These are phyloP conservation scores for Sakesphorus luctuosus DNA, from an alignment of 2,113 vertebrate genomes.

Conservation along the genomic window DNA sequence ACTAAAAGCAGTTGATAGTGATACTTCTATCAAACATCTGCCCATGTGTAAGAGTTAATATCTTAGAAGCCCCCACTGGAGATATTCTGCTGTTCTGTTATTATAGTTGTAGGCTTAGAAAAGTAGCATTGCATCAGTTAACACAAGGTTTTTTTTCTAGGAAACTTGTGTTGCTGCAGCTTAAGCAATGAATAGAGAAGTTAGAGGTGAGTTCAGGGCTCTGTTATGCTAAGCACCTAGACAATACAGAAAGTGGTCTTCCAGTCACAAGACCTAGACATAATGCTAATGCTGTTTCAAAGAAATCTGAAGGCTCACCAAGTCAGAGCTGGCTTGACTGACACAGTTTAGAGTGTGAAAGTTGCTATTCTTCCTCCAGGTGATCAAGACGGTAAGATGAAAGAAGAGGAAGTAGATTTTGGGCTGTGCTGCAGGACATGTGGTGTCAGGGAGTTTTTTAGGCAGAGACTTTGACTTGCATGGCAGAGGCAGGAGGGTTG, in stretches of 20 bases:
- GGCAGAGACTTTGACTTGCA: fast-evolving
- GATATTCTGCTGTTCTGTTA: not conserved
- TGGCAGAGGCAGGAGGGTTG: not conserved
- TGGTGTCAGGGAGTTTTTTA: not conserved
- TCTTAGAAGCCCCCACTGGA: not conserved
- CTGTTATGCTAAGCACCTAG: not conserved
- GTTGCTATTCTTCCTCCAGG: not conserved
- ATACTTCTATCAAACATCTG: not conserved
- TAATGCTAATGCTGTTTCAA: not conserved
- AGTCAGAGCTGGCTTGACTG: not conserved
- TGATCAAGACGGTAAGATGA: not conserved
- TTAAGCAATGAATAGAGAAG: not conserved
- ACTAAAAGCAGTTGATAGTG: not conserved
- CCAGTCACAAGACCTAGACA: not conserved
- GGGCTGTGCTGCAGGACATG: not conserved
- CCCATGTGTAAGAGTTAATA: not conserved
- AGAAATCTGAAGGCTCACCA: not conserved
- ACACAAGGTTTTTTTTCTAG: not conserved
- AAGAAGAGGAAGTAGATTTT: not conserved
- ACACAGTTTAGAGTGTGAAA: not conserved
- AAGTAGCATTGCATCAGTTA: not conserved
- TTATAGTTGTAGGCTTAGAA: not conserved
- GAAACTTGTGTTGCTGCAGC: not conserved
- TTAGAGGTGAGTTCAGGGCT: not conserved
- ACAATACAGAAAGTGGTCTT: not conserved